Conservation (phyloP, 2,797 vertebrate species). For the Pseudopleuronectes americanus region DNA sequence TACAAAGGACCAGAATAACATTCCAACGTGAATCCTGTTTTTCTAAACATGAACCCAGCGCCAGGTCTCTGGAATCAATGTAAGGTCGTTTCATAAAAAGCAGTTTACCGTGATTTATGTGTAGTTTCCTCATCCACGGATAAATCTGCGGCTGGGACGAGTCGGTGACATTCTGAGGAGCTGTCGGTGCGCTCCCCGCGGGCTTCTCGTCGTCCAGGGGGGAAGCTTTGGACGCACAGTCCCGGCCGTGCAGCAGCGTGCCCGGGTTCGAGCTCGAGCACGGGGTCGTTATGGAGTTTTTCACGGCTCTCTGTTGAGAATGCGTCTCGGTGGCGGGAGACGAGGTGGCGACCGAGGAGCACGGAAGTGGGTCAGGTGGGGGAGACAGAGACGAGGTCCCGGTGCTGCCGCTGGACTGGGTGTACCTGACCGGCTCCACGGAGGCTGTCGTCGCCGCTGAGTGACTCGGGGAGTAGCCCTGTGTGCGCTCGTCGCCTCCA, state of each 20-base stretch:
- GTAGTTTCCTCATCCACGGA: constrained; percentile 99
- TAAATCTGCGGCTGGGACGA: constrained; percentile 96
- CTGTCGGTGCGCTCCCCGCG: constrained; percentile 91
- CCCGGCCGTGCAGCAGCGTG: constrained; percentile 88
- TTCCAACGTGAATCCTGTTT: background rate
- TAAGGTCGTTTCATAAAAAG: constrained; percentile 14
- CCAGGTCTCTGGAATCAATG: constrained; percentile 34
- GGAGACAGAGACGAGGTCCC: constrained; percentile 85
- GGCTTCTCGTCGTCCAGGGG: constrained; percentile 93
- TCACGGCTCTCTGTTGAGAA: constrained; percentile 87
- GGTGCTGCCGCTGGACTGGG: constrained; percentile 87
- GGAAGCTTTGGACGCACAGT: constrained; percentile 91
- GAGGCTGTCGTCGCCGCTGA: constrained; percentile 85
- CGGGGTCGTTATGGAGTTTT: constrained; percentile 91
- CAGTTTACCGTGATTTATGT: constrained; percentile 97
- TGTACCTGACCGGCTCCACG: constrained; percentile 92
- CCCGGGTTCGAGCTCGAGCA: constrained; percentile 85
- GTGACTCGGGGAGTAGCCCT: constrained; percentile 90
- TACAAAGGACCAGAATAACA: background rate
- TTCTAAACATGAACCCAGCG: background rate
- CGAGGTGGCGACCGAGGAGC: constrained; percentile 88
- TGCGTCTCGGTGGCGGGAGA: constrained; percentile 72
- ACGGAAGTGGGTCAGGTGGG: constrained; percentile 92
- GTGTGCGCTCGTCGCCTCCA: constrained; percentile 88
- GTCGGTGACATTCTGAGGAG: constrained; percentile 90